Percentiles rank a stretch among this genome's conserved stretches.
phyloP scores from a whole-genome alignment of 2,888 invertebrate genomes.

The Ctena decussata region DNA sequence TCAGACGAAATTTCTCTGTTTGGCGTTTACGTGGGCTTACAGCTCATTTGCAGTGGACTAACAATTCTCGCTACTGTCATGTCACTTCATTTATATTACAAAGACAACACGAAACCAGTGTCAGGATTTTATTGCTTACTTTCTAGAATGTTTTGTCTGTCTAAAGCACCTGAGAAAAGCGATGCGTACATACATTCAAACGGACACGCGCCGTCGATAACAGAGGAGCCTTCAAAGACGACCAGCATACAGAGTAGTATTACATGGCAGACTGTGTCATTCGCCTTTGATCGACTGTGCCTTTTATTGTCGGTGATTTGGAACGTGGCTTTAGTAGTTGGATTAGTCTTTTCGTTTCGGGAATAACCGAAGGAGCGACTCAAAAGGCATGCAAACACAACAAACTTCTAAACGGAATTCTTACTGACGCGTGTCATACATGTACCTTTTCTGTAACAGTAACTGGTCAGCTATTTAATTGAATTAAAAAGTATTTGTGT shows the following conservation, averaged over 20 bases:
- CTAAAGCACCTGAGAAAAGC: neutral
- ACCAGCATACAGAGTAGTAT: neutral
- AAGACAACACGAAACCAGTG: neutral
- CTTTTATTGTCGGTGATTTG: neutral
- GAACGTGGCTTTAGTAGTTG: neutral
- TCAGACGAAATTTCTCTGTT: conserved; percentile 62
- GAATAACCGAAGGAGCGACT: too few species aligned
- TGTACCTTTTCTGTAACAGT: too few species aligned
- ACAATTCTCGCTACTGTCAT: conserved; percentile 57
- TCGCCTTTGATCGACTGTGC: neutral
- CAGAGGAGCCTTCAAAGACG: neutral
- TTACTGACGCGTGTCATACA: too few species aligned
- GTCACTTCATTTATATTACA: conserved; percentile 51
- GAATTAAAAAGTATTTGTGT: too few species aligned
- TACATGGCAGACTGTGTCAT: neutral
- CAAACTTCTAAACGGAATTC: too few species aligned
- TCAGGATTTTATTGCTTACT: neutral
- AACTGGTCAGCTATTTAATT: too few species aligned
- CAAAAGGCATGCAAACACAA: too few species aligned
- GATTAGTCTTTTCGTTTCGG: neutral
- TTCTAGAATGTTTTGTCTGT: neutral
- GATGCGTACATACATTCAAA: neutral
- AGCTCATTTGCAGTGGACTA: conserved; percentile 62
- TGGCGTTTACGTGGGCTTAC: conserved; percentile 68
- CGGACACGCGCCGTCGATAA: neutral